Evolutionary conservation across 2,113 vertebrate species (phyloP).

Genomic region (Hepsetus odoe): DNA sequence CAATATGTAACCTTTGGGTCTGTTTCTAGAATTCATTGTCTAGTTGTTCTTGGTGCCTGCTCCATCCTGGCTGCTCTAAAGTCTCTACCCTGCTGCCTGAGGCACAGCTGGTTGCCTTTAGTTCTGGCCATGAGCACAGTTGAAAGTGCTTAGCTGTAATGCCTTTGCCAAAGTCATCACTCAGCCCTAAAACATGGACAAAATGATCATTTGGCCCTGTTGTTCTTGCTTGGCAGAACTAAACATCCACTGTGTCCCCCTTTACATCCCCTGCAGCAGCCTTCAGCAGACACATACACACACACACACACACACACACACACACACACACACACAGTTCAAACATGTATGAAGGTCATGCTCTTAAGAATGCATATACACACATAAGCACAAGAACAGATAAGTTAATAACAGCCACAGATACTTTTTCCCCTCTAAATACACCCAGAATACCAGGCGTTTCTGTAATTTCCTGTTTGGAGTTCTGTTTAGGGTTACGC

Average conservation of each 20-base stretch:
- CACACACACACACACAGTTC: slow-evolving; percentile 6
- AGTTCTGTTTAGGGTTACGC: slow-evolving; percentile 72
- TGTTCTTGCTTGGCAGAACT: slow-evolving; percentile 63
- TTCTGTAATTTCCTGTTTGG: slow-evolving; percentile 76
- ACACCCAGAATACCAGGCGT: slow-evolving; percentile 60
- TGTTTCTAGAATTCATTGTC: background rate
- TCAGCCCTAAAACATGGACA: slow-evolving; percentile 71
- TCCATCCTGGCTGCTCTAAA: slow-evolving; percentile 17
- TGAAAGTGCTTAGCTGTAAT: slow-evolving; percentile 70
- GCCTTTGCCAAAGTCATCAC: slow-evolving; percentile 71
- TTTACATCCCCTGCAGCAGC: slow-evolving; percentile 45
- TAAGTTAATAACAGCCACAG: background rate
- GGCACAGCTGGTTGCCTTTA: slow-evolving; percentile 77
- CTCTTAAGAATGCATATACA: background rate
- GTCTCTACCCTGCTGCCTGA: slow-evolving; percentile 40
- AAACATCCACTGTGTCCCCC: slow-evolving; percentile 53
- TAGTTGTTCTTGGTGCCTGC: slow-evolving; percentile 31
- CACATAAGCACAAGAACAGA: background rate
- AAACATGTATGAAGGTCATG: background rate
- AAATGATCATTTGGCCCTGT: slow-evolving; percentile 67
- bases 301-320: slow-evolving; percentile 13
- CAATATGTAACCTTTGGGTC: background rate
- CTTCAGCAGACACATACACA: slow-evolving; percentile 8
- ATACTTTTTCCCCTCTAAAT: background rate
- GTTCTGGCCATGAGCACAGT: slow-evolving; percentile 67